A percentile compares a stretch with the other conserved stretches of the same genome.
Evolutionary conservation across 2,797 vertebrate species (phyloP).

Genomic region (Sebastes elongatus): DNA sequence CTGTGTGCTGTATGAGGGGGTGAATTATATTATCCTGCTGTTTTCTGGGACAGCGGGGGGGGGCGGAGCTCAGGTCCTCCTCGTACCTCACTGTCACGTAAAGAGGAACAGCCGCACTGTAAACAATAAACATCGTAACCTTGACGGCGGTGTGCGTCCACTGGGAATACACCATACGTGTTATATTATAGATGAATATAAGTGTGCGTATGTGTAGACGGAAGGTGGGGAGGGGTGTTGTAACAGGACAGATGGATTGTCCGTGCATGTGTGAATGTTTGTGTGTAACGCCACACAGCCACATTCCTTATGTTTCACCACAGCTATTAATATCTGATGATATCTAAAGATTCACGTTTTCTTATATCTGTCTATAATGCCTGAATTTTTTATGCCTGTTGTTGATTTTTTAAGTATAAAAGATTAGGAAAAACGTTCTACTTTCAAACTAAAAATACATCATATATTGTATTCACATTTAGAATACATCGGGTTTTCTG

Average conservation of each 20-base stretch:
- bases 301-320: constrained; percentile 2
- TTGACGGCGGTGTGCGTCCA: constrained; percentile 43
- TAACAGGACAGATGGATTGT: constrained; percentile 24
- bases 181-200: background rate
- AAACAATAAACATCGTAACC: constrained; percentile 60
- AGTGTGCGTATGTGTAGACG: background rate
- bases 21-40: constrained; percentile 36
- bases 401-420: background rate
- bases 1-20: constrained; percentile 18
- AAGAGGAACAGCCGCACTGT: constrained; percentile 38
- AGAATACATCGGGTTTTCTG: too few relatives aligned
- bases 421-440: too few relatives aligned
- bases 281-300: background rate
- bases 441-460: too few relatives aligned
- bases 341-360: background rate
- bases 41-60: constrained; percentile 42
- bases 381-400: background rate
- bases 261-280: background rate
- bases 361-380: background rate
- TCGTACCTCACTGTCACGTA: constrained; percentile 51
- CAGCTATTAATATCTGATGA: background rate
- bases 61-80: background rate
- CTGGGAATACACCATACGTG: constrained; percentile 24
- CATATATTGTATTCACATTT: too few relatives aligned
- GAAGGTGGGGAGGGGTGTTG: background rate